These are phyloP conservation scores for Vulpes ferrilata DNA, from an alignment of 2,113 vertebrate genomes.

Conservation along the genomic window DNA sequence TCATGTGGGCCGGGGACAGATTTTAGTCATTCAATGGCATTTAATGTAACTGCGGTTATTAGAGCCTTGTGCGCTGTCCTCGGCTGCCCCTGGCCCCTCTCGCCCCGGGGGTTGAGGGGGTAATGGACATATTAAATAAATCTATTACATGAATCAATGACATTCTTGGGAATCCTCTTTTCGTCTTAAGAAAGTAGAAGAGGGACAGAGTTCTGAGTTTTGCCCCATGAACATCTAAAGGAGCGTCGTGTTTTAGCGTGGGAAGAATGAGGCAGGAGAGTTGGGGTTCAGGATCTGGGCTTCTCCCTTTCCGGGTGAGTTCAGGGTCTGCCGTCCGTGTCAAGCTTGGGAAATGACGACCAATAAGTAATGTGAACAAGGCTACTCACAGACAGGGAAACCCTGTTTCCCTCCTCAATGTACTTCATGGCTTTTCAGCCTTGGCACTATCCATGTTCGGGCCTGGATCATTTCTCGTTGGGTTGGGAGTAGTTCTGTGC, in stretches of 20 bases:
- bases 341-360: no score
- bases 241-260: accelerated
- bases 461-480: no score
- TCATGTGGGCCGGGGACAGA: slow-evolving; percentile 39
- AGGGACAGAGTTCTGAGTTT: not conserved
- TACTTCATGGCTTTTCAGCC: accelerated
- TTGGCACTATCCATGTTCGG: accelerated
- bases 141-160: not conserved
- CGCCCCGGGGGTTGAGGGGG: not conserved
- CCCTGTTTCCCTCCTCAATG: not conserved
- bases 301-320: not conserved
- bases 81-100: not conserved
- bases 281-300: no score
- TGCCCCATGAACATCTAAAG: not conserved
- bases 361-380: not conserved
- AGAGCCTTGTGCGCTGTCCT: not conserved
- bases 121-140: slow-evolving; percentile 12
- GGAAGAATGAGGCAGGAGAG: not conserved
- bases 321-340: accelerated
- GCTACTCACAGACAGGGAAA: no score
- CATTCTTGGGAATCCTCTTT: not conserved
- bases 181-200: not conserved
- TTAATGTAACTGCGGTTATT: slow-evolving; percentile 45
- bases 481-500: not conserved
- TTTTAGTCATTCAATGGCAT: not conserved